These are phyloP conservation scores for Grammatotria lemairii DNA, from an alignment of 2,113 vertebrate species.

Conservation along the genomic window DNA sequence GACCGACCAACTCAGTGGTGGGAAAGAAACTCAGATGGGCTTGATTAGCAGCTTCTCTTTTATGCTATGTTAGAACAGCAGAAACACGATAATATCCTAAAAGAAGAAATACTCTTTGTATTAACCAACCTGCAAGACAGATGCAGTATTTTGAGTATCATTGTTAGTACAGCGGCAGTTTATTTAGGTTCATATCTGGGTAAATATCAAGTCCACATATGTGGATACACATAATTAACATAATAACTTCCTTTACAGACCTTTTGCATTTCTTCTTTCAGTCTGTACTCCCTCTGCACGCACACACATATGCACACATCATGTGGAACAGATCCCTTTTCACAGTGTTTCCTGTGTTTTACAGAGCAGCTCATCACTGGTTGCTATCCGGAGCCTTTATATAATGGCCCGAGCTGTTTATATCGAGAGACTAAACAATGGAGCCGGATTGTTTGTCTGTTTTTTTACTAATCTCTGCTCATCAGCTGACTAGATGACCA, in stretches of 20 bases:
- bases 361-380: conserved; percentile 52
- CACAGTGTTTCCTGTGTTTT: conserved; percentile 65
- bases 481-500: conserved; percentile 60
- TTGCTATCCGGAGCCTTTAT: conserved; percentile 48
- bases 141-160: neutral
- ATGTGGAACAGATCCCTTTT: conserved; percentile 59
- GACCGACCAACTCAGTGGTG: neutral
- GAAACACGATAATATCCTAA: neutral
- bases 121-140: neutral
- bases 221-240: neutral
- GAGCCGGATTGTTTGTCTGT: conserved; percentile 45
- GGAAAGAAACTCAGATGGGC: neutral
- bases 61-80: neutral
- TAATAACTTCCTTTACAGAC: conserved; percentile 15
- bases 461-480: conserved; percentile 39
- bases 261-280: neutral
- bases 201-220: neutral
- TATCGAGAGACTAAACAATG: conserved; percentile 53
- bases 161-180: neutral
- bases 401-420: conserved; percentile 53
- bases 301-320: conserved; percentile 14
- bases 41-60: neutral
- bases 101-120: neutral
- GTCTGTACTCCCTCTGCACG: neutral
- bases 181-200: neutral